Base-by-base conservation (phyloP, 2,888 invertebrate genomes). In the Molorchus minor region DNA sequence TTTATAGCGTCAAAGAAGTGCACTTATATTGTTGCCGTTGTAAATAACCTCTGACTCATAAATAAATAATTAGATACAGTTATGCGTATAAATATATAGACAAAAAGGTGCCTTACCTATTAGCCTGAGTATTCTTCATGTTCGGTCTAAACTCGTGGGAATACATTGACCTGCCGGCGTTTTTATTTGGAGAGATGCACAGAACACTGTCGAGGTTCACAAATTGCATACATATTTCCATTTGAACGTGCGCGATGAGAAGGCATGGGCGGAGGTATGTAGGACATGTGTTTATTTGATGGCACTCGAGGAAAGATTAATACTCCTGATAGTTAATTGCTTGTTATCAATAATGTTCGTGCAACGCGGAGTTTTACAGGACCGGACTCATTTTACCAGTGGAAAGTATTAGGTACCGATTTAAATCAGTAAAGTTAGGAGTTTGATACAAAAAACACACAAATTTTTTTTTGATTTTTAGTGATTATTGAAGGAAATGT, bases 141-240 rank as follows among this genome's bases (percentile, higher is more conserved):
- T 56, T 62, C 56, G 49, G 45, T 61, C 53, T 56, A 61, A 47
- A 58, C 62, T 66, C 67, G 67, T 68, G 67, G 65, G 67, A 68
- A 68, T 64, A 56, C 64, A 58, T 64, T 62, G 67, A 65, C 67
- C 67, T 59, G 59, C 54, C 62, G 54, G 59, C 46, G 54, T 62
- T 62, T 62, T 62, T 57, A 51, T 62, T 59, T 51, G 56, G 62
- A 38, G 53, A 49, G 53, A 58, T 52, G 56, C 47, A 62, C 47
- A 56, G 47, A 56, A 46, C 56, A 60, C 47, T 56, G 60, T 46
- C 53, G 53, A 44, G 56, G 49, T 53, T 56, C 49, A 61, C 61
- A 56, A 56, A 61, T 61, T 61, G 61, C 56, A 49, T 53, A 61
- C 47, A 53, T 56, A 52, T 60, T 35, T 60, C 38, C 49, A 38